phyloP scores from a whole-genome alignment of 2,888 invertebrate species.

The Aphodius granarius region DNA sequence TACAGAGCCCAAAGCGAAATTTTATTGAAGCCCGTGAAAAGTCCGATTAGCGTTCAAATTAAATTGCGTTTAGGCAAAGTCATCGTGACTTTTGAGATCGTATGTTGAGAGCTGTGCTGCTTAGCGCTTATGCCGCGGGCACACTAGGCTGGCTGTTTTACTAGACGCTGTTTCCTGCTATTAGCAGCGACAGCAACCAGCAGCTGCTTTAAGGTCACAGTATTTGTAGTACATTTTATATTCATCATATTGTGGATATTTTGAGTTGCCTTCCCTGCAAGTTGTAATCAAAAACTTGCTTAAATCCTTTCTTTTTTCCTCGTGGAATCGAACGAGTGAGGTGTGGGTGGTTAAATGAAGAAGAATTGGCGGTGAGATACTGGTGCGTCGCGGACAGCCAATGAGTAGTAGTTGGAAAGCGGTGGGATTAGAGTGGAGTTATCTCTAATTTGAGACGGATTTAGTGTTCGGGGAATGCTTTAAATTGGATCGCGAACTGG shows the following conservation, averaged over 20 bases:
- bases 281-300: not conserved
- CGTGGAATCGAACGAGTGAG: not conserved
- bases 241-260: too few species aligned
- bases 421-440: slow-evolving; percentile 55
- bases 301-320: not conserved
- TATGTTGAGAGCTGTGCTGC: not conserved
- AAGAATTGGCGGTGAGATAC: slow-evolving; percentile 46
- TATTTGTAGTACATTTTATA: too few species aligned
- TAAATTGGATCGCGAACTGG: slow-evolving; percentile 55
- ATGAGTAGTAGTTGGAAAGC: slow-evolving; percentile 48
- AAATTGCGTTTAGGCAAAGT: not conserved
- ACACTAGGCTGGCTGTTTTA: too few species aligned
- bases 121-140: not conserved
- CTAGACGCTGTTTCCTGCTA: too few species aligned
- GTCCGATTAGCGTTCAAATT: not conserved
- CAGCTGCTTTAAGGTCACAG: too few species aligned
- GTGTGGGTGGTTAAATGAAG: slow-evolving; percentile 41
- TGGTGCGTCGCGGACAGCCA: slow-evolving; percentile 50
- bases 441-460: slow-evolving; percentile 62
- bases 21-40: not conserved
- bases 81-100: not conserved
- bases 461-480: slow-evolving; percentile 59
- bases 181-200: too few species aligned
- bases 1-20: not conserved
- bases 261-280: too few species aligned